Percentiles rank a stretch among this genome's conserved stretches.
Conservation (phyloP, 2,888 invertebrate genomes). For the Aproaerema taeniolella region DNA sequence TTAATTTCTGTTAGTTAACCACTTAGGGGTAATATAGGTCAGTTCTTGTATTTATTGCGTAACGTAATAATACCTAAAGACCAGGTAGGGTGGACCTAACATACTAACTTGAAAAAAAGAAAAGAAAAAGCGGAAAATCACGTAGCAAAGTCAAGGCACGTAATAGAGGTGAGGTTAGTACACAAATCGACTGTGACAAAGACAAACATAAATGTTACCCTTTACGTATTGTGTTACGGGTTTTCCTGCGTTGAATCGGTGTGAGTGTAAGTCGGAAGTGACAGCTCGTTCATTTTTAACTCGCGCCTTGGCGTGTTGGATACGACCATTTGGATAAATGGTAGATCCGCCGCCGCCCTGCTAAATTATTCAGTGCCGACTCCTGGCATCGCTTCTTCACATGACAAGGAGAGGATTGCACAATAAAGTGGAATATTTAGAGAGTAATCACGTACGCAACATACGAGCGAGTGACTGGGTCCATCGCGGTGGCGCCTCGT, state of each 20-base stretch:
- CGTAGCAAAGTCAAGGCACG: slow-evolving; percentile 5
- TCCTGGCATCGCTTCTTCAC: slow-evolving; percentile 54
- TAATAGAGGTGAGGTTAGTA: slow-evolving; percentile 8
- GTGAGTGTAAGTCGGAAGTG: slow-evolving; percentile 42
- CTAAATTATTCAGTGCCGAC: slow-evolving; percentile 63
- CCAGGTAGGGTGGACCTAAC: too few species aligned
- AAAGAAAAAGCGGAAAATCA: slow-evolving; percentile 7
- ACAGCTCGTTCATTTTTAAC: slow-evolving; percentile 64
- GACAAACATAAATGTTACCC: slow-evolving; percentile 40
- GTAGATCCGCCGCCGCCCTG: slow-evolving; percentile 53
- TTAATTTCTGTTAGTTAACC: slow-evolving; percentile 33
- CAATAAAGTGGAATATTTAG: slow-evolving; percentile 71
- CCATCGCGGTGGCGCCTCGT: slow-evolving; percentile 27
- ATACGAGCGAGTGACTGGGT: slow-evolving; percentile 41
- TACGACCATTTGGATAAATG: slow-evolving; percentile 72
- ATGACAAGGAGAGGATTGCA: slow-evolving; percentile 63
- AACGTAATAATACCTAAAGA: too few species aligned
- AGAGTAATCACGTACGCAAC: slow-evolving; percentile 64
- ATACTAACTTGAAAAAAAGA: too few species aligned
- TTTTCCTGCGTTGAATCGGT: slow-evolving; percentile 39
- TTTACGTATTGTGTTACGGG: slow-evolving; percentile 27
- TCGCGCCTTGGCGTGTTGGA: slow-evolving; percentile 41
- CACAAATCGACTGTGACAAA: slow-evolving; percentile 33
- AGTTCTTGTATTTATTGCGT: too few species aligned
- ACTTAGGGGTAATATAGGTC: slow-evolving; percentile 11